These are phyloP conservation scores for Pasiphila rectangulata DNA, from an alignment of 2,888 invertebrate species.

Conservation along the genomic window DNA sequence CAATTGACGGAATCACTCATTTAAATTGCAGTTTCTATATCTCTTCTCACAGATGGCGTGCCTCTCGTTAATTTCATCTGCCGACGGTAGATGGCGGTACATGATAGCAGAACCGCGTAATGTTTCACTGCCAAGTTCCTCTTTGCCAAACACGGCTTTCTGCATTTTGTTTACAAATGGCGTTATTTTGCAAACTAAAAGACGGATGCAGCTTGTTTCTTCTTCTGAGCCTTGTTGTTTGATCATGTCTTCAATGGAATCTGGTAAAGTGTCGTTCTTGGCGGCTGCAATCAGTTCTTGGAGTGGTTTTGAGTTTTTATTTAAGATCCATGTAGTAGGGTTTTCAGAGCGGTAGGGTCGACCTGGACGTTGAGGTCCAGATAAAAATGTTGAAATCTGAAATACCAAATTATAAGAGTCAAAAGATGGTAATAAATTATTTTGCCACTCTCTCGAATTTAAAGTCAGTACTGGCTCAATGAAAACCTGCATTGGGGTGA, in stretches of 20 bases:
- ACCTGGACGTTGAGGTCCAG: conserved; percentile 56
- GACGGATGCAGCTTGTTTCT: conserved; percentile 85
- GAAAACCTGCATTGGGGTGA: too few species aligned
- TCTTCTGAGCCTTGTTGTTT: conserved; percentile 75
- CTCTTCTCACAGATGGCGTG: conserved; percentile 83
- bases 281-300: conserved; percentile 81
- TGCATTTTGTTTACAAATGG: conserved; percentile 90
- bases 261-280: conserved; percentile 82
- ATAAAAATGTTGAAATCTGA: conserved; percentile 82
- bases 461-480: too few species aligned
- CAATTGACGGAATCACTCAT: conserved; percentile 42
- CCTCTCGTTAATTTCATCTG: conserved; percentile 80
- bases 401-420: too few species aligned
- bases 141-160: conserved; percentile 78
- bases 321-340: conserved; percentile 80
- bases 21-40: conserved; percentile 74
- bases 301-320: conserved; percentile 81
- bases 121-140: conserved; percentile 48
- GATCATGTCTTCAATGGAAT: conserved; percentile 82
- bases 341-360: conserved; percentile 56
- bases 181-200: conserved; percentile 88
- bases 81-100: conserved; percentile 83
- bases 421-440: too few species aligned
- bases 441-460: too few species aligned
- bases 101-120: conserved; percentile 64